These are phyloP conservation scores for Chironomus riparius DNA, from an alignment of 2,888 invertebrate genomes.

Conservation along the genomic window DNA sequence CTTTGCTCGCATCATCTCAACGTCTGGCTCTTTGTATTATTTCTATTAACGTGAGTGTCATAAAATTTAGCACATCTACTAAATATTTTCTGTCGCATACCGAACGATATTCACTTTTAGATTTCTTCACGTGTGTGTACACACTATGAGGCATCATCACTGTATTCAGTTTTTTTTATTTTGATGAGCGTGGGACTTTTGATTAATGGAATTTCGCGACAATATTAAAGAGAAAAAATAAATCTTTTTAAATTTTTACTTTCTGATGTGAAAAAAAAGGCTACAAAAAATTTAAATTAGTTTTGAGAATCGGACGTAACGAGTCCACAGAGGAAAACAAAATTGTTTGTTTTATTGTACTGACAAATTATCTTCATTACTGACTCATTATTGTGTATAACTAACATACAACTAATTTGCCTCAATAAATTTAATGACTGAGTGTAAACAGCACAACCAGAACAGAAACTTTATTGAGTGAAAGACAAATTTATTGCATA, in stretches of 20 bases:
- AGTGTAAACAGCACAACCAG: neutral
- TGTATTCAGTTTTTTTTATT: neutral
- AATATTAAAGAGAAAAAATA: neutral
- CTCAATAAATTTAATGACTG: neutral
- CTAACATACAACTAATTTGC: neutral
- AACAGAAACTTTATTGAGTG: neutral
- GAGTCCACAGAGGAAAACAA: neutral
- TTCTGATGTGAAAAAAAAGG: neutral
- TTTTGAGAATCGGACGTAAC: neutral
- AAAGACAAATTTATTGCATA: conserved; percentile 3
- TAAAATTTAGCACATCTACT: neutral
- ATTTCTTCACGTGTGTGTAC: neutral
- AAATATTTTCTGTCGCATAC: neutral
- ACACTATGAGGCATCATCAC: neutral
- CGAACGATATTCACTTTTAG: neutral
- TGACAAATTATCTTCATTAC: neutral
- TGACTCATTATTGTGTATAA: neutral
- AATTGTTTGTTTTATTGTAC: neutral
- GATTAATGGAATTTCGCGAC: conserved; percentile 11
- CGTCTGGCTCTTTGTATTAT: neutral
- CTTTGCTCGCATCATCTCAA: neutral
- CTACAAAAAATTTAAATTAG: neutral
- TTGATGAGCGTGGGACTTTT: conserved; percentile 11
- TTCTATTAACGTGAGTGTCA: neutral
- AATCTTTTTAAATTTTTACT: neutral